Evolutionary conservation across 2,888 invertebrate genomes (phyloP).

Genomic region (Dryobota labecula): DNA sequence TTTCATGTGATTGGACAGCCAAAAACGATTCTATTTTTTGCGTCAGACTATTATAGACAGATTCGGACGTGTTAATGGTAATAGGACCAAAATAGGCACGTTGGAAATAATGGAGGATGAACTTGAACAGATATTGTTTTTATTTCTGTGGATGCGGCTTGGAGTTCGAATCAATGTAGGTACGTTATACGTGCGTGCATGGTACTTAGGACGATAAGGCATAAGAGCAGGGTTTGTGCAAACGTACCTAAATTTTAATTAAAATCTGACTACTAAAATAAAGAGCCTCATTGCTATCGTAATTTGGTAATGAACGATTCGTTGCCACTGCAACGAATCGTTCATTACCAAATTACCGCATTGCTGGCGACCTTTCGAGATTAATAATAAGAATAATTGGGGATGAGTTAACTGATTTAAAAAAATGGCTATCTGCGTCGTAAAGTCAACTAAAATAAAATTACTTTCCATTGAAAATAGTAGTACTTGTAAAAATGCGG

Average conservation of each 20-base stretch:
- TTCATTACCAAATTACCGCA: too few relatives aligned
- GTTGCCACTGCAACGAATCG: too few relatives aligned
- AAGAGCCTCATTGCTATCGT: not conserved
- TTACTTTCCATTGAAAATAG: not conserved
- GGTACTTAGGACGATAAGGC: not conserved
- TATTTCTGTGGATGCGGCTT: not conserved
- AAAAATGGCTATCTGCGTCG: not conserved
- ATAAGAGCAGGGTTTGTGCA: not conserved
- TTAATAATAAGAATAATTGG: too few relatives aligned
- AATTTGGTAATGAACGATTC: not conserved
- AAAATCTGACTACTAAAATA: too few relatives aligned
- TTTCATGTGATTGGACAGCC: conserved; percentile 63
- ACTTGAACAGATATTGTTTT: conserved; percentile 37
- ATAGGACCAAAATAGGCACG: conserved; percentile 3
- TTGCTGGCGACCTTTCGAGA: not conserved
- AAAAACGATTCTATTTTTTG: conserved; percentile 58
- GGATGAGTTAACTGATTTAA: not conserved
- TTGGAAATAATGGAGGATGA: conserved; percentile 22
- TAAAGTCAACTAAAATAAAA: not conserved
- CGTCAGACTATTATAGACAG: conserved; percentile 29
- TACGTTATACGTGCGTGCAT: not conserved
- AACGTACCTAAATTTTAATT: not conserved
- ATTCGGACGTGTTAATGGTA: conserved; percentile 47
- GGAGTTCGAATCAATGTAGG: not conserved
- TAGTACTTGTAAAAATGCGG: conserved; percentile 14